phyloP scores from a whole-genome alignment of 1,140 invertebrate species.

The Octopus sinensis region DNA sequence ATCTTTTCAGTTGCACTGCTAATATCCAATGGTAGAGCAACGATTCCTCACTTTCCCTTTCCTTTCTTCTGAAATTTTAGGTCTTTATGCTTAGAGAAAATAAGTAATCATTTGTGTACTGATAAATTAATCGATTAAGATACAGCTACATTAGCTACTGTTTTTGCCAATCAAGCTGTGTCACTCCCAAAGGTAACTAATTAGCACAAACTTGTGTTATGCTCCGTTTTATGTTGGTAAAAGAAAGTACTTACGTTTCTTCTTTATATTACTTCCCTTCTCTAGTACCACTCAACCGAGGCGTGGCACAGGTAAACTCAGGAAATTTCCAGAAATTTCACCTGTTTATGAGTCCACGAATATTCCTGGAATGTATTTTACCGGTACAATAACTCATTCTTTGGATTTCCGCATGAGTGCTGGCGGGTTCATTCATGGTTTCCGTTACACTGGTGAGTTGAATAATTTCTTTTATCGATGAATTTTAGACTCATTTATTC shows the following conservation, averaged over 20 bases:
- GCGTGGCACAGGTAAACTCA: constrained; percentile 24
- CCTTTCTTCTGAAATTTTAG: too few relatives aligned
- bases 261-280: neutral
- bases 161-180: too few relatives aligned
- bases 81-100: too few relatives aligned
- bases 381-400: constrained; percentile 56
- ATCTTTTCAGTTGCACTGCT: too few relatives aligned
- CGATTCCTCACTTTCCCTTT: too few relatives aligned
- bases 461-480: neutral
- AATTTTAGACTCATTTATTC: neutral
- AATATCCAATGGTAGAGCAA: too few relatives aligned
- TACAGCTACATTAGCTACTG: too few relatives aligned
- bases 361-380: constrained; percentile 54
- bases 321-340: constrained; percentile 57
- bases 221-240: too few relatives aligned
- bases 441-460: constrained; percentile 59
- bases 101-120: too few relatives aligned
- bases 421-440: constrained; percentile 62
- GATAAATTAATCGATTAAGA: too few relatives aligned
- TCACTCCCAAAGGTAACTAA: too few relatives aligned
- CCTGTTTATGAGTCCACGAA: constrained; percentile 54
- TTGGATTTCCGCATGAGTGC: constrained; percentile 60
- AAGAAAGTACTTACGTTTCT: neutral
- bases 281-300: neutral
- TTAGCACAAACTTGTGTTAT: too few relatives aligned